Evolutionary conservation across 2,888 invertebrate genomes (phyloP).

Genomic region (Silvanus unidentatus): DNA sequence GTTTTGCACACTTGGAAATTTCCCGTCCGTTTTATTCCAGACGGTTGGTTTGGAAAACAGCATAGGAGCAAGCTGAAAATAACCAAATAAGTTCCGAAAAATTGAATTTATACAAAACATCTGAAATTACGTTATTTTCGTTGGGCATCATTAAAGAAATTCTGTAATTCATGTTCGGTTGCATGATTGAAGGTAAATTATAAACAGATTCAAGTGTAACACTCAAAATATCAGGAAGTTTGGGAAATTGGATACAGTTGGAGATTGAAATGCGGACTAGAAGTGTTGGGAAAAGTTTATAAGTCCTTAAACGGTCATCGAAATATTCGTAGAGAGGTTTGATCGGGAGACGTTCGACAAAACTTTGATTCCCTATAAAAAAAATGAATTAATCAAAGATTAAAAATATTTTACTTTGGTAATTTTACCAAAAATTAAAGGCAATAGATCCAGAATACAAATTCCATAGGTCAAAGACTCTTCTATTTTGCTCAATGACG

Average conservation of each 20-base stretch:
- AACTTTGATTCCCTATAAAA: slow-evolving; percentile 19
- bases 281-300: slow-evolving; percentile 33
- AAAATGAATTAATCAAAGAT: not conserved
- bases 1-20: too few relatives aligned
- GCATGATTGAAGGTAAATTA: slow-evolving; percentile 33
- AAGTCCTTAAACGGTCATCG: slow-evolving; percentile 32
- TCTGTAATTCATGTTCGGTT: slow-evolving; percentile 33
- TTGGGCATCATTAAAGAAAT: slow-evolving; percentile 29
- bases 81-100: not conserved
- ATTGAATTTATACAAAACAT: not conserved
- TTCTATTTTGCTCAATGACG: not conserved
- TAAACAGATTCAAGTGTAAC: slow-evolving; percentile 41
- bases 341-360: slow-evolving; percentile 26
- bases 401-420: not conserved
- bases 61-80: slow-evolving; percentile 17
- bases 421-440: slow-evolving; percentile 24
- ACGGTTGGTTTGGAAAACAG: slow-evolving; percentile 27
- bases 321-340: slow-evolving; percentile 24
- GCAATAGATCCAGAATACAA: slow-evolving; percentile 28
- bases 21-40: too few relatives aligned
- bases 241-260: slow-evolving; percentile 8
- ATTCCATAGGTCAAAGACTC: slow-evolving; percentile 23
- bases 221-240: slow-evolving; percentile 28
- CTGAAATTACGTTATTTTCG: slow-evolving; percentile 16
- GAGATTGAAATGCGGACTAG: slow-evolving; percentile 26